A percentile compares a stretch with the other conserved stretches of the same genome.
Conservation (phyloP, 2,888 invertebrate species). For the Sinelater perroti region DNA sequence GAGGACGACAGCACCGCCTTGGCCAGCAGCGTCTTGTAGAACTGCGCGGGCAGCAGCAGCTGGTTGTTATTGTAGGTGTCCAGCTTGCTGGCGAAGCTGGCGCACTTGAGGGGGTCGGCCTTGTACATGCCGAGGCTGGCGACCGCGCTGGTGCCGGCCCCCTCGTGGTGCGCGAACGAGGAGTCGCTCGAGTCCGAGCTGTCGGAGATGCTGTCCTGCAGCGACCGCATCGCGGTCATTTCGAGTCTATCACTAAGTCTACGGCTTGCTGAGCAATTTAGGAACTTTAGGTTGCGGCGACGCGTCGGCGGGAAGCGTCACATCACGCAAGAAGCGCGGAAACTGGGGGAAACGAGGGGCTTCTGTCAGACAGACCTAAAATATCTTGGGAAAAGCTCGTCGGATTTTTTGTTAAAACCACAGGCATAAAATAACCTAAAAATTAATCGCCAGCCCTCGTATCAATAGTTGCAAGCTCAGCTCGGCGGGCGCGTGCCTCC, state of each 20-base stretch:
- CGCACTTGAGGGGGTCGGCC: conserved; percentile 53
- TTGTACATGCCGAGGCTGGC: conserved; percentile 43
- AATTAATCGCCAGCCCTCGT: no score
- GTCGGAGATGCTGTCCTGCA: conserved; percentile 54
- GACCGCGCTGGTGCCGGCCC: conserved; percentile 37
- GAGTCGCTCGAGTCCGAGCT: conserved; percentile 59
- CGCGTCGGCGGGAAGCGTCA: no score
- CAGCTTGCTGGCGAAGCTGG: conserved; percentile 59
- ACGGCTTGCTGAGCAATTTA: conserved; percentile 20
- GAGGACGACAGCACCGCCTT: conserved; percentile 70
- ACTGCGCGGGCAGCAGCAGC: conserved; percentile 74
- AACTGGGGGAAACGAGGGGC: no score
- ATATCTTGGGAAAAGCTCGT: no score
- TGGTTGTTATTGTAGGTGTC: conserved; percentile 61
- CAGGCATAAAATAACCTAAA: no score
- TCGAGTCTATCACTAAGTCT: conserved; percentile 3
- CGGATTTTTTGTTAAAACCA: no score
- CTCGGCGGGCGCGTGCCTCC: no score
- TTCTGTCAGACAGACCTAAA: no score
- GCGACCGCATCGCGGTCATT: conserved; percentile 39
- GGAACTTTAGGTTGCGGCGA: conserved; percentile 29
- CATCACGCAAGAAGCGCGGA: no score
- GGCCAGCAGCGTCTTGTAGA: conserved; percentile 81
- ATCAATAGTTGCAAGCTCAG: no score
- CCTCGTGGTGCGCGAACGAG: conserved; percentile 48